phyloP scores from a whole-genome alignment of 2,113 vertebrate genomes.

The Theropithecus gelada region DNA sequence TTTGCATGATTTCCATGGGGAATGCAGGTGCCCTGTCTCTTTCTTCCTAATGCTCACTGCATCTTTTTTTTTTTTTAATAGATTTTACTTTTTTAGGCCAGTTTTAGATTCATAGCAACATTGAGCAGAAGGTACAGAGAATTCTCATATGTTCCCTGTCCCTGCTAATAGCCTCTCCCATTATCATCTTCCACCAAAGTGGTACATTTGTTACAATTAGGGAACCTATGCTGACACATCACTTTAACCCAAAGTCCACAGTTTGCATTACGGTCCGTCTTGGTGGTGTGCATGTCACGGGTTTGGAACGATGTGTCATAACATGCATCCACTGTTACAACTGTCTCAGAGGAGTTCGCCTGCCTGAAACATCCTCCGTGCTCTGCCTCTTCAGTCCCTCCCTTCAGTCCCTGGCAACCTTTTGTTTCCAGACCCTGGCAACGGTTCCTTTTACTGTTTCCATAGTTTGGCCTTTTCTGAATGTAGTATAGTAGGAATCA shows the following conservation, averaged over 20 bases:
- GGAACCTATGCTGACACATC: neutral
- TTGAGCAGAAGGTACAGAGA: neutral
- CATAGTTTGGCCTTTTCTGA: neutral
- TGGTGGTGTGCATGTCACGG: neutral
- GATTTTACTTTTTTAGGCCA: neutral
- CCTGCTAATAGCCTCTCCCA: neutral
- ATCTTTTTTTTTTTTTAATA: neutral
- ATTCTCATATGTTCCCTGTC: neutral
- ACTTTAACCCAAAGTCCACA: neutral
- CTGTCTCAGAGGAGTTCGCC: neutral
- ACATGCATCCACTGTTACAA: neutral
- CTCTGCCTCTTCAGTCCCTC: neutral
- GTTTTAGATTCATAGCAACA: neutral
- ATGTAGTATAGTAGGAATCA: neutral
- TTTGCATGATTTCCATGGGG: neutral
- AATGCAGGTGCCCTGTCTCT: neutral
- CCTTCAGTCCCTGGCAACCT: neutral
- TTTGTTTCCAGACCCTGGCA: too few relatives aligned
- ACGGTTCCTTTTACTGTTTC: neutral
- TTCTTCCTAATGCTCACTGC: neutral
- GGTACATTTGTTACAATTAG: neutral
- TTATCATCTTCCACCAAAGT: neutral
- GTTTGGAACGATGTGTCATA: neutral
- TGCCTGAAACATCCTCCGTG: neutral
- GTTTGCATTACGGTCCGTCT: neutral